Base-by-base conservation (phyloP, 2,797 vertebrate genomes). In the Kryptolebias ocellatus region DNA sequence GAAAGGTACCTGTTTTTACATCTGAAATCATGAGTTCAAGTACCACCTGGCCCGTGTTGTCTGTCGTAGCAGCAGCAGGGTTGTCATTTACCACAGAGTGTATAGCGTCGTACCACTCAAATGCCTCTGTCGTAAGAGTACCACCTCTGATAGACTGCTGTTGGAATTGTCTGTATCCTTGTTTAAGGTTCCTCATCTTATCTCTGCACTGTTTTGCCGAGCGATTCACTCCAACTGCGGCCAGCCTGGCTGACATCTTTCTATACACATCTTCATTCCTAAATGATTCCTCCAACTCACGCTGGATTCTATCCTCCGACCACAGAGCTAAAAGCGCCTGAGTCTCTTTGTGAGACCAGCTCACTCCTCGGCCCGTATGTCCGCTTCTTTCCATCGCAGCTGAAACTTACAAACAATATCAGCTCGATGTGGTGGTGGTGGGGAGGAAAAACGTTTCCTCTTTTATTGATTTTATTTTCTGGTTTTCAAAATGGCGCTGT, bases 401-500 rank as follows among this genome's bases (percentile, higher is more conserved):
- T 53, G 46, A 45, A 44, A 1, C 20, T 15, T 16, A 15, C 12
- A 54, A 27, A 51, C 49, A 24, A 15, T 51, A 51, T 16, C 20
- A 3, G 34, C n/a, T 24, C 20, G 20, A 24, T 24, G 20, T 24
- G 20, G 20, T 24, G 20, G 20, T 24, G 20, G 20, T 24, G 20
- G 20, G 20, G 20, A 24, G 20, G 20, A 24, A 24, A 24, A 24
- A 24, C 20, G 20, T 24, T 24, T 24, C 20, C 20, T 24, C 20
- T 24, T 24, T 24, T 24, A 24, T 24, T 24, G 20, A 24, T 24
- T 24, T 24, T 24, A 24, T 24, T 24, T 24, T 24, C 20, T 24
- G 59, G 37, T 1, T 45, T 64, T 28, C 53, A 78, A 80, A 70
- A 80, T 78, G 75, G 60, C 60, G 56, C 69, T 39, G n/a, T 50